A percentile compares a stretch with the other conserved stretches of the same genome.
phyloP scores from a whole-genome alignment of 2,113 vertebrate species.

The Acrocephalus kingi region DNA sequence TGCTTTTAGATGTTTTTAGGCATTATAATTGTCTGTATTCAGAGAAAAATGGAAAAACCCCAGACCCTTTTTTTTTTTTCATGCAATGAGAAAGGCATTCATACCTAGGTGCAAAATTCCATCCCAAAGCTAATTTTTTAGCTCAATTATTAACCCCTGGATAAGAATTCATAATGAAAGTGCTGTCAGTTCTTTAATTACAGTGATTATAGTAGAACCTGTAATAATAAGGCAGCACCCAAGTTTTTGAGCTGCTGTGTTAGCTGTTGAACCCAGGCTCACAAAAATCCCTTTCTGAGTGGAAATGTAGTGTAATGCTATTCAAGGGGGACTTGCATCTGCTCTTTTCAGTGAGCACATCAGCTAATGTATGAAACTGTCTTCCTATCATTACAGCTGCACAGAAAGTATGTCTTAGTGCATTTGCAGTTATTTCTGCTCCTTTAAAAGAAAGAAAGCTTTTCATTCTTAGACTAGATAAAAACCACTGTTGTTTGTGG shows the following conservation, averaged over 20 bases:
- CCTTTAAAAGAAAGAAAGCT: not conserved
- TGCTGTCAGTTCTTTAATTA: conserved; percentile 20
- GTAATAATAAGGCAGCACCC: not conserved
- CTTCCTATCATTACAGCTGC: not conserved
- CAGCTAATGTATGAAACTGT: not conserved
- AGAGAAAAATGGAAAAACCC: not conserved
- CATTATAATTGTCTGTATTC: not conserved
- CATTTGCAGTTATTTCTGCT: conserved; percentile 1
- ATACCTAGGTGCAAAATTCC: not conserved
- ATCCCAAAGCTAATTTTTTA: not conserved
- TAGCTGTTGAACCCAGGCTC: not conserved
- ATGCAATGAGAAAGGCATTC: not conserved
- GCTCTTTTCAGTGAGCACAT: not conserved
- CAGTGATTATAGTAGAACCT: not conserved
- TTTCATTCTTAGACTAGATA: not conserved
- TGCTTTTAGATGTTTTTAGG: not conserved
- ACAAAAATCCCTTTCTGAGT: not conserved
- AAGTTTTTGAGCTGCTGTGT: not conserved
- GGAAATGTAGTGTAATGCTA: not conserved
- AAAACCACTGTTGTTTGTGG: not conserved
- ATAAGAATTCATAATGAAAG: not conserved
- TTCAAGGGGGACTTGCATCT: not conserved
- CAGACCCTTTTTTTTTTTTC: not conserved
- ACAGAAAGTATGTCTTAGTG: not conserved
- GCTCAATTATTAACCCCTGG: not conserved